Evolutionary conservation across 2,113 vertebrate genomes (phyloP).

Genomic region (Etheostoma cragini): DNA sequence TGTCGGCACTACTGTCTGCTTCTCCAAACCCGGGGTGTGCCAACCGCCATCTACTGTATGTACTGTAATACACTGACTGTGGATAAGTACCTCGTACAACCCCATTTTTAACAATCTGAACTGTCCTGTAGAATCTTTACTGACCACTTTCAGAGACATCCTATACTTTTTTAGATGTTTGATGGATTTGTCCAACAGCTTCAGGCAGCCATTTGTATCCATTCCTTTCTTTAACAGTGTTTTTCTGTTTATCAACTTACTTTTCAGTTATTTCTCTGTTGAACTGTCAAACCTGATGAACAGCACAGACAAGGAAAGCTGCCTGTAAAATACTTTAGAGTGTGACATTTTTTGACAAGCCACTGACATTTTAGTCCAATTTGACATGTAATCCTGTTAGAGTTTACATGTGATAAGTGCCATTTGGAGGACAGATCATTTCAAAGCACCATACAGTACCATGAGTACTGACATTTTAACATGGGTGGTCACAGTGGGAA

Average conservation of each 20-base stretch:
- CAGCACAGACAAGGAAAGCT: not conserved
- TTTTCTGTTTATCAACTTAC: not conserved
- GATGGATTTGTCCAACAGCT: not conserved
- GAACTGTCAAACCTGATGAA: not conserved
- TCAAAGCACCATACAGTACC: constrained; percentile 14
- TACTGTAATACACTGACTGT: too few species aligned
- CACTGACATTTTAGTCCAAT: constrained; percentile 17
- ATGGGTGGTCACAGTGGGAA: constrained; percentile 12
- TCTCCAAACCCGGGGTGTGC: too few species aligned
- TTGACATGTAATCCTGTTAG: constrained; percentile 37
- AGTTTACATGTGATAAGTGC: constrained; percentile 18
- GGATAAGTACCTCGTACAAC: too few species aligned
- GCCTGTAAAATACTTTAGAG: not conserved
- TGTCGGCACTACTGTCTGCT: too few species aligned
- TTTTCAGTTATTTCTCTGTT: not conserved
- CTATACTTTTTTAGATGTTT: not conserved
- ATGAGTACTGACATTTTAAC: constrained; percentile 17
- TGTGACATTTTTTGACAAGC: not conserved
- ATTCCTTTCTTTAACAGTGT: not conserved
- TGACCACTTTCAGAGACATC: not conserved
- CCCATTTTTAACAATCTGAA: too few species aligned
- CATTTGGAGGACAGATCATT: constrained; percentile 46
- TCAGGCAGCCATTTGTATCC: not conserved
- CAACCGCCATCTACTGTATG: too few species aligned
- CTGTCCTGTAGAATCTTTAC: too few species aligned